These are phyloP conservation scores for Aspiorhynchus laticeps DNA, from an alignment of 2,113 vertebrate species.

Conservation along the genomic window DNA sequence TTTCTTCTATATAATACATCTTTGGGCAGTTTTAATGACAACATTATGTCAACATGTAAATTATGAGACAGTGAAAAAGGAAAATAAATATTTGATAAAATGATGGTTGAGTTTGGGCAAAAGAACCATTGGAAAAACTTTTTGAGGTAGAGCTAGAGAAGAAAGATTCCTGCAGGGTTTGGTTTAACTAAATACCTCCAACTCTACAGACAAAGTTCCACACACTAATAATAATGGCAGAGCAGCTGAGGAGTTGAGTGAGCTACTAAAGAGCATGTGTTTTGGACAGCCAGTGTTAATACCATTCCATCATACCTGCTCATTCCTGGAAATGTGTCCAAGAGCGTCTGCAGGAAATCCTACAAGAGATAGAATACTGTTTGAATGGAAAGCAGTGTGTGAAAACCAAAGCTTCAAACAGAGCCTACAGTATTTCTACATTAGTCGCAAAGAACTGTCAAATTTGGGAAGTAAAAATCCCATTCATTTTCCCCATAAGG, in stretches of 20 bases:
- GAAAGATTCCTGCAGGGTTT: not conserved
- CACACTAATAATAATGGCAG: constrained; percentile 16
- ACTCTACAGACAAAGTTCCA: not conserved
- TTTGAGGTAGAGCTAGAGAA: constrained; percentile 5
- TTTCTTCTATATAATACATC: constrained; percentile 6
- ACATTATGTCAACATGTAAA: not conserved
- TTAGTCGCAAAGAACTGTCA: not conserved
- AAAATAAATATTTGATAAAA: constrained; percentile 1
- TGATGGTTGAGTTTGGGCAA: not conserved
- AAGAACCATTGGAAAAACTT: not conserved
- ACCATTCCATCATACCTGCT: constrained; percentile 77
- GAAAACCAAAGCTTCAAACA: constrained; percentile 13
- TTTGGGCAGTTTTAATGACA: not conserved
- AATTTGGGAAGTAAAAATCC: not conserved
- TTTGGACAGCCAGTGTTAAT: not conserved
- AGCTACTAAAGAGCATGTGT: not conserved
- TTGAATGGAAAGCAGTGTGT: constrained; percentile 27
- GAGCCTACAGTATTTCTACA: not conserved
- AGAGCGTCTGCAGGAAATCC: constrained; percentile 92
- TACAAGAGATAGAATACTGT: constrained; percentile 69
- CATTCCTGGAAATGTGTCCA: constrained; percentile 83
- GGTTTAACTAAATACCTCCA: constrained; percentile 3
- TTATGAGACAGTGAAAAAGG: constrained; percentile 1
- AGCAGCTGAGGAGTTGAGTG: not conserved
- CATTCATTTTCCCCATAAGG: not conserved